Conservation (phyloP, 2,797 vertebrate genomes). For the Cheirogaleus major region DNA sequence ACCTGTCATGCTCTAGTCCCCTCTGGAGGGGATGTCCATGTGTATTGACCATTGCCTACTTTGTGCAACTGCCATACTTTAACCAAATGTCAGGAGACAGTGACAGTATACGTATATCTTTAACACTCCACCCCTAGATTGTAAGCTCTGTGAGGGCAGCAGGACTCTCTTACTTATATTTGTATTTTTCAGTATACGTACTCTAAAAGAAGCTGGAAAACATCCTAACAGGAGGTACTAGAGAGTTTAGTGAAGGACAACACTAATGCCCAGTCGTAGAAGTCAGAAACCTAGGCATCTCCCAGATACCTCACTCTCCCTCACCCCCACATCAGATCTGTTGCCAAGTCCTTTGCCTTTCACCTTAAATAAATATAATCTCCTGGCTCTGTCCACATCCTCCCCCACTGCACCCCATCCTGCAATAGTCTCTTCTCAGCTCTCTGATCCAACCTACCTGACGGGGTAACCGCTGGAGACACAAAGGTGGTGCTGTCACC, state of each 20-base stretch:
- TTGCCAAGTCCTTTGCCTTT: not conserved
- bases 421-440: not conserved
- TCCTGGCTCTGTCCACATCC: not conserved
- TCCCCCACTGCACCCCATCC: not conserved
- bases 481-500: not conserved
- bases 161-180: not conserved
- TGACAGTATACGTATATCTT: fast-evolving
- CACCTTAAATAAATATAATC: not conserved
- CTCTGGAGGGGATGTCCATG: not conserved
- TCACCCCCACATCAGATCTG: not conserved
- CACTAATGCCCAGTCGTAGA: not conserved
- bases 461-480: not conserved
- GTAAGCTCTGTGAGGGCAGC: not conserved
- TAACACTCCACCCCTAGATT: no score
- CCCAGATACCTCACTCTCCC: not conserved
- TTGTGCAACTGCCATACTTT: not conserved
- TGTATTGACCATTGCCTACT: not conserved
- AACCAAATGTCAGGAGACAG: not conserved
- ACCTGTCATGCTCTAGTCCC: not conserved
- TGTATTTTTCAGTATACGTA: not conserved
- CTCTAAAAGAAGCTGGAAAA: not conserved
- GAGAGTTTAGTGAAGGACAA: not conserved
- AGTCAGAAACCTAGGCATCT: not conserved
- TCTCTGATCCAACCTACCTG: not conserved
- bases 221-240: not conserved